Conservation (phyloP, 2,888 invertebrate genomes). For the Apodemia mormo region DNA sequence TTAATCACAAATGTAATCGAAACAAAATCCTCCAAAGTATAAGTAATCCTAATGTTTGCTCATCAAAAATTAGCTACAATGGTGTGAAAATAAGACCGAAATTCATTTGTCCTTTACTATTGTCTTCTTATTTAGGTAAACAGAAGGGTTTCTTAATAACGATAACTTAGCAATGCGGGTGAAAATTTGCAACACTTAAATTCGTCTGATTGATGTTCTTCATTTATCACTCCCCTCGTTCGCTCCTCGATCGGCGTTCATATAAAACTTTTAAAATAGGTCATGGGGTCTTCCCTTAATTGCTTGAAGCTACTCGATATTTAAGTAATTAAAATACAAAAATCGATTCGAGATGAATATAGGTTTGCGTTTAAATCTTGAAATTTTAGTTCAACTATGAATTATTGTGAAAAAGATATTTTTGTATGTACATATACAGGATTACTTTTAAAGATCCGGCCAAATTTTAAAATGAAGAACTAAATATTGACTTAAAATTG, state of each 20-base stretch:
- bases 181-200: slow-evolving; percentile 78
- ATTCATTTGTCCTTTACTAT: slow-evolving; percentile 18
- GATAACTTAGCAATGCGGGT: slow-evolving; percentile 58
- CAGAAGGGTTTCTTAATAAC: slow-evolving; percentile 56
- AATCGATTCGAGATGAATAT: slow-evolving; percentile 51
- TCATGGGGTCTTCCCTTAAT: slow-evolving; percentile 74
- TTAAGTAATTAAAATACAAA: slow-evolving; percentile 72
- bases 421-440: too few relatives aligned
- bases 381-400: neutral
- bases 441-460: too few relatives aligned
- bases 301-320: slow-evolving; percentile 57
- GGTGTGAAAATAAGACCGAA: neutral
- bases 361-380: slow-evolving; percentile 29
- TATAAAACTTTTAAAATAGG: slow-evolving; percentile 79
- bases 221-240: slow-evolving; percentile 80
- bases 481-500: too few relatives aligned
- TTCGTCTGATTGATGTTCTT: slow-evolving; percentile 77
- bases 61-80: neutral
- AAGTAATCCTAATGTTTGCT: neutral
- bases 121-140: slow-evolving; percentile 40
- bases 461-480: too few relatives aligned
- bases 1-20: slow-evolving; percentile 6
- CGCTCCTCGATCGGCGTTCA: slow-evolving; percentile 48
- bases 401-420: neutral
- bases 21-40: neutral